Base-by-base conservation (phyloP, 2,888 invertebrate species). In the Drosophila nigricruria region DNA sequence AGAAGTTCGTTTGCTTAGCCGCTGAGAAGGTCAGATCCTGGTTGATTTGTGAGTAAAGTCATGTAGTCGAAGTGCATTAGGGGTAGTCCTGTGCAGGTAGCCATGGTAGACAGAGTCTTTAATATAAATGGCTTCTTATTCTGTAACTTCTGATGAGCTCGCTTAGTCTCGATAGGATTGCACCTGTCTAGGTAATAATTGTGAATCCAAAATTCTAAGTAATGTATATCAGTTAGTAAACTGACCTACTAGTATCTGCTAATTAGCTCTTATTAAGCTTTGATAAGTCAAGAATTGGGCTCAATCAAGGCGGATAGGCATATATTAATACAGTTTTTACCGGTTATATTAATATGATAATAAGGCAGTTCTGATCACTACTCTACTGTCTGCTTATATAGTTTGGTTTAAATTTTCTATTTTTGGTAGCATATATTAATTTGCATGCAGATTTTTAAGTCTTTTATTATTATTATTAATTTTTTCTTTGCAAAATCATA, bases 401-500 rank as follows among this genome's bases (percentile, higher is more conserved):
- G 45, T 25, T 45, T 45, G 25, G 1, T 2, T 25, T 14, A 16
- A 0, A n/a, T 25, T 27, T 40, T 47, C 27, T 47, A 27, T 27
- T 27, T 27, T n/a, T 10, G 45, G 27, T 9, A 27, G 45, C 25
- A 36, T 36, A 25, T 23, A 52, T 23, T 34, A 20, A 34, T 23
- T 50, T 10, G 6, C 8, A 52, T 23, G 16, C 16, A 71, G 61
- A 66, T 56, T 23, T 25, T 25, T 5, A 9, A 27, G n/a, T 45
- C 25, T 25, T 23, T 2, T 8, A 45, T 25, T 25, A 6, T 14
- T 23, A 14, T 47, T 30, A 10, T 30, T 8, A n/a, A n/a, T 30
- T 30, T 5, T 18, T 18, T 5, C 10, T 49, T 49, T 30, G 5
- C 6, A 0, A 32, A 50, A 8, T 16, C 16, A 20, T 8, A 12